Evolutionary conservation across 2,797 vertebrate genomes (phyloP), one percentile per base, ranked within the genome.

Genomic region (Hyperoplus immaculatus): DNA sequence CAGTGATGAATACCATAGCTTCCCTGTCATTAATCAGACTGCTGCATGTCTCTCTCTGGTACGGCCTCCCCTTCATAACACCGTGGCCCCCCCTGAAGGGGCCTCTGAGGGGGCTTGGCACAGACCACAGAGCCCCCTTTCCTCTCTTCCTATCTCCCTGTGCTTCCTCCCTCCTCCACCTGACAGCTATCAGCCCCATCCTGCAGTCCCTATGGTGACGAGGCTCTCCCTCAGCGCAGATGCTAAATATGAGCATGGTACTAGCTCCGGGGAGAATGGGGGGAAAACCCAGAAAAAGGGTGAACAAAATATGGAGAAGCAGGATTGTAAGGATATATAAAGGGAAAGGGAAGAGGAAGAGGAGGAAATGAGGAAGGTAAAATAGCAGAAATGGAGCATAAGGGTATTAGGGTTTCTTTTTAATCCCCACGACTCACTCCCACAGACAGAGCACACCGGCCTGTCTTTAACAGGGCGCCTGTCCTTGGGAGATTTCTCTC

Each of bases 21-120:
- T 82, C 80, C n/a, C 50, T 73, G 77, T 90, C 93, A 94, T 95
- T 93, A 91, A 93, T 94, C 92, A 94, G 91, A 69, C 69, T 8
- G 5, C 58, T 1, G 81, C 75, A 67, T 85, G 83, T 86, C 90
- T 80, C 82, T 87, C 79, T 46, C 61, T 46, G 72, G 78, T 72
- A 72, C 58, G 77, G 78, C 57, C 82, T 82, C 73, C 65, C n/a
- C 13, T 79, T 73, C 72, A 47, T 58, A 64, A 55, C 81, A 64
- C 59, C 67, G 1, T 1, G 6, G 41, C 77, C 83, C 69, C 71
- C 77, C 84, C 55, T 10, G 57, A 18, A 77, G 87, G 70, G 83
- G 68, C 61, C 80, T 69, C 15, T 1, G 42, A 76, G 74, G 66
- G 54, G 74, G 53, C 71, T 75, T 43, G 4, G 41, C 16, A 47